Conservation (phyloP, 2,888 invertebrate species). For the Eupithecia abbreviata region DNA sequence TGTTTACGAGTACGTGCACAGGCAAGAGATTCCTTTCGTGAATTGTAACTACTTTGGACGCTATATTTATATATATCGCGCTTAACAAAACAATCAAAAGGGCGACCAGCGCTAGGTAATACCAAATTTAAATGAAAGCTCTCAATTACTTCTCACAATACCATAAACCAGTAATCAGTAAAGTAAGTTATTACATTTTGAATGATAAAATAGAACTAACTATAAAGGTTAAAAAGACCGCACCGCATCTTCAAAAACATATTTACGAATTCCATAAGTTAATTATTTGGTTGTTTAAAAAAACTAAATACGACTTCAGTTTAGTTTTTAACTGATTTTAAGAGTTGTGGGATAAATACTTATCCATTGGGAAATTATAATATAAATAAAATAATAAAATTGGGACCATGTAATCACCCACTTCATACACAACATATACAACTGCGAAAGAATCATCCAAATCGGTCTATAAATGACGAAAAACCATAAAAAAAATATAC, state of each 20-base stretch:
- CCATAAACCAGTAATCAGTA: neutral
- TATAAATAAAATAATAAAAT: too few relatives aligned
- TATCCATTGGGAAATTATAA: too few relatives aligned
- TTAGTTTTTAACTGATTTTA: too few relatives aligned
- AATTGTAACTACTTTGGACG: slow-evolving; percentile 26
- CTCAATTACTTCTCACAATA: neutral
- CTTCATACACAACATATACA: too few relatives aligned
- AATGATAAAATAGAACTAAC: neutral
- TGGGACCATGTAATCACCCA: too few relatives aligned
- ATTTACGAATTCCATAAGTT: neutral
- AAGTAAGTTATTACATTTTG: neutral
- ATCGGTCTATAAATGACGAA: too few relatives aligned
- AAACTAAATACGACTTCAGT: too few relatives aligned
- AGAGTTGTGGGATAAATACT: too few relatives aligned
- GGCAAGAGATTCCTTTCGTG: neutral
- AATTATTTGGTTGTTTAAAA: neutral
- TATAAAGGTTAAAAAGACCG: neutral
- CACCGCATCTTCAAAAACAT: neutral
- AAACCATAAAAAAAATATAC: too few relatives aligned
- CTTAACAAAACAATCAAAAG: neutral
- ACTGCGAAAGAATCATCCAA: too few relatives aligned
- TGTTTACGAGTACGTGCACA: neutral
- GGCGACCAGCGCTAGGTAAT: slow-evolving; percentile 20
- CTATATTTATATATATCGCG: neutral
- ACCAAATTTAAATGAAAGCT: neutral